phyloP scores from a whole-genome alignment of 2,113 vertebrate species.

The Seriola dumerili region DNA sequence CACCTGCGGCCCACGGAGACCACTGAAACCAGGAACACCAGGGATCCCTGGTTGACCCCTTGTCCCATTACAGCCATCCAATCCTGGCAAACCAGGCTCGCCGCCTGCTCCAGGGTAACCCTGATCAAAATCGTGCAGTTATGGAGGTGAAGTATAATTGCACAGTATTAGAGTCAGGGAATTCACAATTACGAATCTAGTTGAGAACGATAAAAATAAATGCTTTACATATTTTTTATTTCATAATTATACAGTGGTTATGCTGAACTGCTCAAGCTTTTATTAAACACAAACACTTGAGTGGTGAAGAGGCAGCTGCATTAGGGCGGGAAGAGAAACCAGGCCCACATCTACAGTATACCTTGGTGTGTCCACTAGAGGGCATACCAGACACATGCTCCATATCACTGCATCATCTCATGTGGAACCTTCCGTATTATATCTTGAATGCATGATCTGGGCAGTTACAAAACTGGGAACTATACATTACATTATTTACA shows the following conservation, averaged over 20 bases:
- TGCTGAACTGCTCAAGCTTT: background rate
- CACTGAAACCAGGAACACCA: conserved; percentile 70
- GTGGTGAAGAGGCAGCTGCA: background rate
- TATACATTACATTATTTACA: background rate
- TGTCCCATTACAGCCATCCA: conserved; percentile 85
- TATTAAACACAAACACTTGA: conserved; percentile 6
- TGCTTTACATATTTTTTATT: background rate
- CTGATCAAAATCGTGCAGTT: conserved; percentile 67
- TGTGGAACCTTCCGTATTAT: background rate
- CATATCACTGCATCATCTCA: conserved; percentile 17
- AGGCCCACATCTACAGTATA: background rate
- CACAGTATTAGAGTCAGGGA: background rate
- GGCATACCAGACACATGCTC: conserved; percentile 12
- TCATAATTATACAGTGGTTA: background rate
- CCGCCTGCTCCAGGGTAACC: conserved; percentile 88
- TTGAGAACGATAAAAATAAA: background rate
- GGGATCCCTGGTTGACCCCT: conserved; percentile 71
- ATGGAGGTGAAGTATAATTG: background rate
- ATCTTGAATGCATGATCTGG: background rate
- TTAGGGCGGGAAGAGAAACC: background rate
- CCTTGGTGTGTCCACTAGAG: conserved; percentile 50
- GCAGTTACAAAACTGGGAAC: background rate
- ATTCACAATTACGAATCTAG: background rate
- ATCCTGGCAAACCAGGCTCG: conserved; percentile 80
- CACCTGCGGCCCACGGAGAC: conserved; percentile 74